Conservation (phyloP, 2,888 invertebrate genomes). For the Ectobius pallidus region DNA sequence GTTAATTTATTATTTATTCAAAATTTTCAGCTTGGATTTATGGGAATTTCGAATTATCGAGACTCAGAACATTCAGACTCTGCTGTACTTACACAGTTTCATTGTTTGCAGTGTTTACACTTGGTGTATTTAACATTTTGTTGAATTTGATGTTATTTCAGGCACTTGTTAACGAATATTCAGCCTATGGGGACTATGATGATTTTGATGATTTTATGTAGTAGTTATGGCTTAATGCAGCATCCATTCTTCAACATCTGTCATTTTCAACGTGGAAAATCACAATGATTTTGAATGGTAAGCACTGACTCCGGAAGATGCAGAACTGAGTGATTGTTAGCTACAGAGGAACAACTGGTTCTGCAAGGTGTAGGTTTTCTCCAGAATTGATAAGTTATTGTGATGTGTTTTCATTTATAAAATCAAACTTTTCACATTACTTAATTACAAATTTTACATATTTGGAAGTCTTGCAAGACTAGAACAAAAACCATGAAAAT, state of each 20-base stretch:
- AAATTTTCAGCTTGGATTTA: no score
- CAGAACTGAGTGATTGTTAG: not conserved
- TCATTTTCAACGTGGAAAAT: not conserved
- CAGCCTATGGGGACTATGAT: slow-evolving; percentile 68
- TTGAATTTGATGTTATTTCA: no score
- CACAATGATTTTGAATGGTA: no score
- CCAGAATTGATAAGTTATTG: slow-evolving; percentile 9
- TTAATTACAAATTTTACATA: not conserved
- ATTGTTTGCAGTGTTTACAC: no score
- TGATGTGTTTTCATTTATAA: slow-evolving; percentile 1
- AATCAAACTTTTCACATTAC: slow-evolving; percentile 11
- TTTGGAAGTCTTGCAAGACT: not conserved
- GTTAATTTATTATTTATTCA: no score
- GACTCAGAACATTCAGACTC: no score
- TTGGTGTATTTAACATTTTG: no score
- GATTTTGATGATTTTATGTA: slow-evolving; percentile 85
- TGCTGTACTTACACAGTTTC: no score
- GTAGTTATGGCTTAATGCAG: not conserved
- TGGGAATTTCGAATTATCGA: no score
- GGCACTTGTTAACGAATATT: slow-evolving; percentile 70
- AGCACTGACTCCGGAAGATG: not conserved
- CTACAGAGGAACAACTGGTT: not conserved
- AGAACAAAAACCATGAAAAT: not conserved
- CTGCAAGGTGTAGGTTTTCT: not conserved
- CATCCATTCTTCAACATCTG: not conserved